Evolutionary conservation across 2,888 invertebrate genomes (phyloP).

Genomic region (Saturnia pavonia): DNA sequence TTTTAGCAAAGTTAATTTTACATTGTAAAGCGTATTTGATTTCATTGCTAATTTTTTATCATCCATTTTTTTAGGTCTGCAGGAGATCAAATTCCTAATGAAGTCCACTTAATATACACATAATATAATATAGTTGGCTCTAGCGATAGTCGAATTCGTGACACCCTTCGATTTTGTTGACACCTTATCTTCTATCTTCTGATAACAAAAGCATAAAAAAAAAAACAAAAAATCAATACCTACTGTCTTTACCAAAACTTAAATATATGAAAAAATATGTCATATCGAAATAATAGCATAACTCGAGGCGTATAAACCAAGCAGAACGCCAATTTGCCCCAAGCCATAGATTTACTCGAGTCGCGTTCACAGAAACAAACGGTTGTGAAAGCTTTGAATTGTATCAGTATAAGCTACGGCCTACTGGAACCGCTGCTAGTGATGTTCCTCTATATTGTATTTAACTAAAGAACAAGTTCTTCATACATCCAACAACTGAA

Average conservation of each 20-base stretch:
- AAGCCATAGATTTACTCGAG: slow-evolving; percentile 23
- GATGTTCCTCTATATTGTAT: background rate
- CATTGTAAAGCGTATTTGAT: too few species aligned
- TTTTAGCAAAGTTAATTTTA: too few species aligned
- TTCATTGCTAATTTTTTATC: background rate
- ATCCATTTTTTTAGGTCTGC: background rate
- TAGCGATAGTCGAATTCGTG: background rate
- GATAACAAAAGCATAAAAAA: slow-evolving; percentile 7
- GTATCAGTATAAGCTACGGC: slow-evolving; percentile 29
- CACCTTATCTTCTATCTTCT: background rate
- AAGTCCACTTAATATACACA: too few species aligned
- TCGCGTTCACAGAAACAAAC: slow-evolving; percentile 19
- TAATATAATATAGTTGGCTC: background rate
- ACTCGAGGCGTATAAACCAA: slow-evolving; percentile 5
- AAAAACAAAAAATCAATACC: background rate
- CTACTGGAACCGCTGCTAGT: slow-evolving; percentile 23
- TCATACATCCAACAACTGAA: background rate
- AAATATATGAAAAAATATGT: slow-evolving; percentile 1
- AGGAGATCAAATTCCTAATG: too few species aligned
- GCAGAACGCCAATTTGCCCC: slow-evolving; percentile 24
- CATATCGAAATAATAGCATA: slow-evolving; percentile 11
- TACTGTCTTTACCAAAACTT: background rate
- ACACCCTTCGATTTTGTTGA: background rate
- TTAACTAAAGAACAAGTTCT: background rate
- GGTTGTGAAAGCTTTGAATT: slow-evolving; percentile 20